phyloP scores from a whole-genome alignment of 2,888 invertebrate species.

The Piscicola geometra region DNA sequence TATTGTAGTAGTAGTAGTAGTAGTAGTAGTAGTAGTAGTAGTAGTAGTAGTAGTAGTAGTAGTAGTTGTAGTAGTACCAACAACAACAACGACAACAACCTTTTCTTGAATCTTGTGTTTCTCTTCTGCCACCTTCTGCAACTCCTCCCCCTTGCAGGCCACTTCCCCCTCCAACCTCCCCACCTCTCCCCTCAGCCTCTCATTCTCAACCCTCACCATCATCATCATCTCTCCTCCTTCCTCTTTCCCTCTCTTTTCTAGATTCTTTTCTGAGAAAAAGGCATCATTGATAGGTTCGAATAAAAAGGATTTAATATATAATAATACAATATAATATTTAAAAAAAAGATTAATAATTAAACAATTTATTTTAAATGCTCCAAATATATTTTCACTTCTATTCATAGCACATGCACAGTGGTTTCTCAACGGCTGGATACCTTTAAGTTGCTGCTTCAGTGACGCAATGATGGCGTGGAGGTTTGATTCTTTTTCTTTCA shows the following conservation, averaged over 20 bases:
- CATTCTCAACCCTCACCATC: not conserved
- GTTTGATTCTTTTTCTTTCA: not conserved
- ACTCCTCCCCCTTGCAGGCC: not conserved
- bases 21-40: too few relatives aligned
- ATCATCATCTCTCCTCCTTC: not conserved
- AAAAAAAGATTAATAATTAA: too few relatives aligned
- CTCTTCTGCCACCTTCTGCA: not conserved
- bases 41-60: too few relatives aligned
- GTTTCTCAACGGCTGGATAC: too few relatives aligned
- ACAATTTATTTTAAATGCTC: too few relatives aligned
- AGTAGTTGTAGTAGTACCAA: too few relatives aligned
- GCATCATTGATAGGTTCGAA: too few relatives aligned
- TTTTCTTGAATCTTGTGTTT: not conserved
- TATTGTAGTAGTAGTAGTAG: too few relatives aligned
- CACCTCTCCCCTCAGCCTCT: not conserved
- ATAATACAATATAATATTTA: too few relatives aligned
- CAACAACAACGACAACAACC: not conserved
- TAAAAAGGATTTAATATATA: too few relatives aligned
- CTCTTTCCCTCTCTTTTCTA: not conserved
- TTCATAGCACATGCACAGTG: too few relatives aligned
- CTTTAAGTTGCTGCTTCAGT: not conserved
- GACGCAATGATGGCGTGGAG: not conserved
- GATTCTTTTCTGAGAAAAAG: not conserved
- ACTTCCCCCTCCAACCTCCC: not conserved
- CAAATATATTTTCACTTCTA: too few relatives aligned